Percentiles rank a stretch among this genome's conserved stretches.
Evolutionary conservation across 2,113 vertebrate genomes (phyloP).

Genomic region (Nyctereutes procyonoides): DNA sequence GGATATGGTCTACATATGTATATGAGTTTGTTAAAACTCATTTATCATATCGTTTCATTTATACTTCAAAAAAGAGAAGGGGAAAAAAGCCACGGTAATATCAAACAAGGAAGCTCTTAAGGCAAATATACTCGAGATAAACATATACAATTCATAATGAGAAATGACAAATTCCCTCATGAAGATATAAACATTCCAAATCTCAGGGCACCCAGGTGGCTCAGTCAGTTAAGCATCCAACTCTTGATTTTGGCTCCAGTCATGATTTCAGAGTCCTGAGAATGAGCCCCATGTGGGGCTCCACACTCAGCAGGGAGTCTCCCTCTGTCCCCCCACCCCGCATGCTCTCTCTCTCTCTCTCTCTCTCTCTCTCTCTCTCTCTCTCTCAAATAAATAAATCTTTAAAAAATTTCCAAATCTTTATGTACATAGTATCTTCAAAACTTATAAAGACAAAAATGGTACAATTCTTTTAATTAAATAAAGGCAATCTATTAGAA

Average conservation of each 20-base stretch:
- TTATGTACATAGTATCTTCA: background rate
- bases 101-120: conserved; percentile 7
- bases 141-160: background rate
- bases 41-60: background rate
- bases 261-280: background rate
- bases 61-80: background rate
- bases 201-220: background rate
- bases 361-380: background rate
- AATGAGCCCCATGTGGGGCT: background rate
- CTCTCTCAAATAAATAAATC: background rate
- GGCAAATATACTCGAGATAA: conserved; percentile 11
- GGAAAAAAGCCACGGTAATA: background rate
- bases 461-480: background rate
- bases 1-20: background rate
- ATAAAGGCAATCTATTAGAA: background rate
- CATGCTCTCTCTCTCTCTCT: background rate
- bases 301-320: background rate
- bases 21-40: background rate
- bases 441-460: background rate
- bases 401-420: background rate
- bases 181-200: background rate
- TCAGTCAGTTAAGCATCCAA: background rate
- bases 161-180: background rate
- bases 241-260: background rate
- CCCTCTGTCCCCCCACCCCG: background rate